Evolutionary conservation across 2,113 vertebrate genomes (phyloP).

Genomic region (Otus sunia): DNA sequence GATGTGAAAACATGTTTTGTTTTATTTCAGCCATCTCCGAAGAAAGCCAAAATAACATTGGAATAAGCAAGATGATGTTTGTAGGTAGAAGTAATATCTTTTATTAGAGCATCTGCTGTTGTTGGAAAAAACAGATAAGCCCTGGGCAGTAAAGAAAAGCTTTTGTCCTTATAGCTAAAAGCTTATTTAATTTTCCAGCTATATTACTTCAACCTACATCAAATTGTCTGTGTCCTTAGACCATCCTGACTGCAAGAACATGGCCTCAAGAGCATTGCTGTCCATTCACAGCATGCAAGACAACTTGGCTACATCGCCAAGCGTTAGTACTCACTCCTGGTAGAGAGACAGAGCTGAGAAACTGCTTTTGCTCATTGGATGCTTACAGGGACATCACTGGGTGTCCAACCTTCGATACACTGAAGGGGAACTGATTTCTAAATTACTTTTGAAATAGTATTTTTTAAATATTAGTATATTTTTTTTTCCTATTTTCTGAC

Average conservation of each 20-base stretch:
- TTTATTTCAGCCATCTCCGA: slow-evolving; percentile 54
- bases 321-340: background rate
- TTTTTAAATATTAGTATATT: background rate
- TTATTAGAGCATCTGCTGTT: background rate
- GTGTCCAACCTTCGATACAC: background rate
- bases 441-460: background rate
- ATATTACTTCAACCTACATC: background rate
- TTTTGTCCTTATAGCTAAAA: background rate
- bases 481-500: background rate
- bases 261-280: background rate
- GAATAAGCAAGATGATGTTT: background rate
- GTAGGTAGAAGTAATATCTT: background rate
- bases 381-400: background rate
- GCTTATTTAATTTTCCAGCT: background rate
- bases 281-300: background rate
- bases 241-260: background rate
- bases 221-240: background rate
- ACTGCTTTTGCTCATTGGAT: background rate
- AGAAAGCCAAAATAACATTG: slow-evolving; percentile 35
- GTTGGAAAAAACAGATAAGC: background rate
- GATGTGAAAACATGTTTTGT: slow-evolving; percentile 51
- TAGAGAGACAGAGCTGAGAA: background rate
- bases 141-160: background rate
- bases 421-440: background rate
- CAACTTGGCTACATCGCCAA: background rate